Conservation (phyloP, 1,140 invertebrate genomes). For the Holcopasites calliopsidis region DNA sequence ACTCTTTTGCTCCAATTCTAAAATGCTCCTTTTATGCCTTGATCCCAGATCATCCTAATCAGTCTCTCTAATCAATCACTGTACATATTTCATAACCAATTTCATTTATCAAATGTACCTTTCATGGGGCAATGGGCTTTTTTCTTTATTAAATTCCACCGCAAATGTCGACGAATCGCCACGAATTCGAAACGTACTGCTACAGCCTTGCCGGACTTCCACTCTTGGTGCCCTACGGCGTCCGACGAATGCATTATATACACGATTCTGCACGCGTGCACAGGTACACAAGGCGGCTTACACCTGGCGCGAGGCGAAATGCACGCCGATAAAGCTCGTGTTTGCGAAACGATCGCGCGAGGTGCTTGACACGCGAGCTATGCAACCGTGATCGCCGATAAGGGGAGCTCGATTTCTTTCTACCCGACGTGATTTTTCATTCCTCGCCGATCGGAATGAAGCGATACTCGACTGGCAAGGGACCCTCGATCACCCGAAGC, state of each 20-base stretch:
- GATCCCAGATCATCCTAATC: too few species aligned
- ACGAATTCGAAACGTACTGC: not conserved
- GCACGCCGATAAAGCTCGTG: constrained; percentile 15
- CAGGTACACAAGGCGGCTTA: constrained; percentile 8
- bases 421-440: not conserved
- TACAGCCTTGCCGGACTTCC: constrained; percentile 28
- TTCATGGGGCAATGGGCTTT: too few species aligned
- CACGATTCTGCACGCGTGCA: constrained; percentile 35
- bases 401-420: not conserved
- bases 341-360: not conserved
- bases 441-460: not conserved
- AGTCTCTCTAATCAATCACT: too few species aligned
- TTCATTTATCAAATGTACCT: too few species aligned
- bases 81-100: too few species aligned
- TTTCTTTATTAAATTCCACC: too few species aligned
- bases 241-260: constrained; percentile 4
- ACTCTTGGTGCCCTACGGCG: not conserved
- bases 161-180: not conserved
- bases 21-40: too few species aligned
- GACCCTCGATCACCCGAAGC: too few species aligned
- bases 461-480: not conserved
- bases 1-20: too few species aligned
- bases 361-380: constrained; percentile 17
- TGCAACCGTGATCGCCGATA: constrained; percentile 1
- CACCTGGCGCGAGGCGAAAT: constrained; percentile 8